phyloP scores from a whole-genome alignment of 2,797 vertebrate genomes.

The Heterohyrax brucei region DNA sequence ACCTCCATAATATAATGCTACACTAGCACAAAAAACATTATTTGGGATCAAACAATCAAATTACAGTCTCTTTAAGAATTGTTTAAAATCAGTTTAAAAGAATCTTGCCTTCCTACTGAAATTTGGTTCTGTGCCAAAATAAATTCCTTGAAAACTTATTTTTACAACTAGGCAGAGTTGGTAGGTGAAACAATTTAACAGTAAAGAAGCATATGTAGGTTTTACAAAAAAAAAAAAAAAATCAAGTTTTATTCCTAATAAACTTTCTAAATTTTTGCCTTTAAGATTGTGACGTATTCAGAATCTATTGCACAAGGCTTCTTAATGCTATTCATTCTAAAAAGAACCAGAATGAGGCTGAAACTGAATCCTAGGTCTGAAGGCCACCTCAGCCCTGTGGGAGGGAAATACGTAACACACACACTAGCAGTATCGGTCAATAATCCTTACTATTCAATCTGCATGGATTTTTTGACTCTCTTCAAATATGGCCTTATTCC shows the following conservation, averaged over 20 bases:
- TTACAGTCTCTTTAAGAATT: background rate
- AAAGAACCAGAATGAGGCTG: background rate
- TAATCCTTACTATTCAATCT: background rate
- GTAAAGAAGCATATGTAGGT: background rate
- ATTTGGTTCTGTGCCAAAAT: background rate
- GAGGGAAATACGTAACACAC: too few species aligned
- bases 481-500: background rate
- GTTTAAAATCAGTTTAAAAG: slow-evolving; percentile 14
- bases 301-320: background rate
- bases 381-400: background rate
- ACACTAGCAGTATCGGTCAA: background rate
- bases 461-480: background rate
- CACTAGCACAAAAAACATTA: background rate
- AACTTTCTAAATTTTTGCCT: slow-evolving; percentile 35
- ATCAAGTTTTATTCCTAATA: background rate
- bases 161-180: background rate
- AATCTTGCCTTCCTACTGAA: background rate
- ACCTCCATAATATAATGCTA: background rate
- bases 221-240: background rate
- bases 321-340: background rate
- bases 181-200: slow-evolving; percentile 10
- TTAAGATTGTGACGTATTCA: slow-evolving; percentile 19
- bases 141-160: background rate
- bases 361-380: background rate
- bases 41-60: background rate